Evolutionary conservation across 2,113 vertebrate genomes (phyloP).

Genomic region (Semnornis frantzii): DNA sequence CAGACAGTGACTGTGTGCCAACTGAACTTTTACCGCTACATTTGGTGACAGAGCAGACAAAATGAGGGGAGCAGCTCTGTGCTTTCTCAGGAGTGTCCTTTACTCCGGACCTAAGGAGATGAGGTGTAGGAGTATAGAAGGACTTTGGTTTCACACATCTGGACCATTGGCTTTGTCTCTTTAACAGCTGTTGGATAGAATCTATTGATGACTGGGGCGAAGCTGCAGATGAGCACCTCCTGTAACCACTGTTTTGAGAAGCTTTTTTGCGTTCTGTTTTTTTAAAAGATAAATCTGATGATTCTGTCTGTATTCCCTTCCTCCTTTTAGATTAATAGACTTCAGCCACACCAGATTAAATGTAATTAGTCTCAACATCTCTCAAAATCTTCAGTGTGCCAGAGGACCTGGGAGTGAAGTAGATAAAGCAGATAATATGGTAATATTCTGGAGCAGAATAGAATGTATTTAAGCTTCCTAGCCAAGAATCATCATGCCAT

Average conservation of each 20-base stretch:
- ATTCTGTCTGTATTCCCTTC: neutral
- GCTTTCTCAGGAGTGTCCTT: neutral
- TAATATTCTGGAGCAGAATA: neutral
- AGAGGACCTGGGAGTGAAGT: neutral
- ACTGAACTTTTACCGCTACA: neutral
- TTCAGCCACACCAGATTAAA: neutral
- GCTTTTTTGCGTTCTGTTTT: neutral
- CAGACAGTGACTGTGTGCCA: neutral
- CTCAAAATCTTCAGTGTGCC: neutral
- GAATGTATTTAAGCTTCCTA: conserved; percentile 2
- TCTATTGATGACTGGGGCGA: neutral
- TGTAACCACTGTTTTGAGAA: neutral
- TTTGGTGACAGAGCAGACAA: neutral
- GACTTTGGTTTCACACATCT: neutral
- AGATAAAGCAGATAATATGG: neutral
- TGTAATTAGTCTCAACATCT: neutral
- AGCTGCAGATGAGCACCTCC: neutral
- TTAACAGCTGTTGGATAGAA: neutral
- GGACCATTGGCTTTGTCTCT: neutral
- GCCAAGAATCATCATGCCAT: neutral
- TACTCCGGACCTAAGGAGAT: neutral
- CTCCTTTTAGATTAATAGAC: neutral
- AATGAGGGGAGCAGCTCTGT: neutral
- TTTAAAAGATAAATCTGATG: neutral
- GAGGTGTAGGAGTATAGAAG: neutral